phyloP scores from a whole-genome alignment of 2,797 vertebrate species.

The Harpagifer antarcticus region DNA sequence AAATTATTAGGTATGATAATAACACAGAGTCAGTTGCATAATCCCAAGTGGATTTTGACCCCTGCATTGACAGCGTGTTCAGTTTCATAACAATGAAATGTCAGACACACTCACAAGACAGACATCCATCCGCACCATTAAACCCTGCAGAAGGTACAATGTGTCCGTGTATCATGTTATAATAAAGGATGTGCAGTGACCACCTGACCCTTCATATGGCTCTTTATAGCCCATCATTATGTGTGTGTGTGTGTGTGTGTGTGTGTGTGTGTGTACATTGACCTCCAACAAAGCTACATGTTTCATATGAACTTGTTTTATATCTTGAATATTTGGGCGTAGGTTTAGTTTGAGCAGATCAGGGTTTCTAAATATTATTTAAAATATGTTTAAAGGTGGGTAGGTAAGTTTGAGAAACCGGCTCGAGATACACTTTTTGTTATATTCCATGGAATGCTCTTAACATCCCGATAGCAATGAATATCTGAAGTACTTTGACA shows the following conservation, averaged over 20 bases:
- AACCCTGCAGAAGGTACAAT: slow-evolving; percentile 22
- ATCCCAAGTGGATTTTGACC: slow-evolving; percentile 61
- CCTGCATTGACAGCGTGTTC: slow-evolving; percentile 53
- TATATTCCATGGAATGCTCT: too few species aligned
- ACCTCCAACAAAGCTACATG: not conserved
- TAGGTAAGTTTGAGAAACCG: too few species aligned
- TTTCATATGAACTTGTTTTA: not conserved
- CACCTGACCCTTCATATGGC: slow-evolving; percentile 40
- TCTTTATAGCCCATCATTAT: slow-evolving; percentile 37
- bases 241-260: slow-evolving; percentile 19
- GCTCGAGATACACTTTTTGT: too few species aligned
- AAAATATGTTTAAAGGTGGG: not conserved
- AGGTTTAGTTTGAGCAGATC: not conserved
- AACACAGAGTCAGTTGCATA: slow-evolving; percentile 61
- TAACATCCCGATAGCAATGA: too few species aligned
- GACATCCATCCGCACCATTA: slow-evolving; percentile 15
- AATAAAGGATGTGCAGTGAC: slow-evolving; percentile 38
- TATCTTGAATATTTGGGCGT: not conserved
- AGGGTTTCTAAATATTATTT: not conserved
- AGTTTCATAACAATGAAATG: slow-evolving; percentile 48
- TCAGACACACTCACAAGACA: slow-evolving; percentile 9
- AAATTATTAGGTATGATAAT: slow-evolving; percentile 29
- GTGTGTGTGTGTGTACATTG: not conserved
- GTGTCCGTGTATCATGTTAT: slow-evolving; percentile 56
- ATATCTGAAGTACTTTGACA: too few species aligned